Evolutionary conservation across 2,113 vertebrate species (phyloP), one percentile per base, ranked within the genome.

Genomic region (Xiphophorus maculatus): DNA sequence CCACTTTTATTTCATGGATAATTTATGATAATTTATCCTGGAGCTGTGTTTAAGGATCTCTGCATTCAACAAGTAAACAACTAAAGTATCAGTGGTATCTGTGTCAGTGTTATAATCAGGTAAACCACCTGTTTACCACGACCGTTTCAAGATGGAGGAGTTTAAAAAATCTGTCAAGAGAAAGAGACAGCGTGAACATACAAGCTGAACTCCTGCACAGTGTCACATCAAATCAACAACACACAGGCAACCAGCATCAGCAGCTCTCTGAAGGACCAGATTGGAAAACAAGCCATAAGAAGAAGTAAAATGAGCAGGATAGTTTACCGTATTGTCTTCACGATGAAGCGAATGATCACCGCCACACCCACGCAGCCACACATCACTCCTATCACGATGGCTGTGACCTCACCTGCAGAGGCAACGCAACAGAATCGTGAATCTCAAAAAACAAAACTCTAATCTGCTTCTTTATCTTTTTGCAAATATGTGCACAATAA

Each of bases 321-420:
- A 37, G 32, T 87, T 92, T 84, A 95, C 95, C 91, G 92, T 81
- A 94, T 85, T 4, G 91, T 94, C 90, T 94, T 95, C 66, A 94
- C 73, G 0, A 94, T 85, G 81, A 95, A 95, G 75, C 87, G 88
- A 54, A 94, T 29, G 40, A 93, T 89, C 1, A 93, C 92, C 4
- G 90, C 92, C 85, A 95, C 80, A 13, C 94, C 94, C 3, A 94
- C 87, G 17, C 94, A 94, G 71, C 94, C 94, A 66, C 93, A 95
- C 83, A 95, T 87, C 68, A 91, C 87, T 25, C 94, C 94, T 0
- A 94, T 86, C 40, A 94, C 93, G 61, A 95, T 89, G 13, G 95
- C 93, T 37, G 93, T 90, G 69, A 95, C 92, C 89, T 95, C 93
- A 74, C 94, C 95, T 95, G 84, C 32, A 64, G 17, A 48, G 64